Base-by-base conservation (phyloP, 2,113 vertebrate genomes). In the Crypturellus undulatus region DNA sequence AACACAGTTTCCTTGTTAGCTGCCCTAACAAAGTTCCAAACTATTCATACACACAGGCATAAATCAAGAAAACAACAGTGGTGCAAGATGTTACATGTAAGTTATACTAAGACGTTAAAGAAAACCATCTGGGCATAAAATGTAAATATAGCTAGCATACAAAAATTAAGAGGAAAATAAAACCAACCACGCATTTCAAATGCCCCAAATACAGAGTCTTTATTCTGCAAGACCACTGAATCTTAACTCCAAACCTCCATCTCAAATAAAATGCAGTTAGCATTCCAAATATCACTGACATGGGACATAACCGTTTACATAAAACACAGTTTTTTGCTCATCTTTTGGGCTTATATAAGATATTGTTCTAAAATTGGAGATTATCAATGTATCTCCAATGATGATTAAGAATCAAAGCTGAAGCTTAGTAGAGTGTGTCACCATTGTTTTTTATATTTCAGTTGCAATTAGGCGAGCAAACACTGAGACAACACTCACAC, bases 111-210 rank as follows among this genome's bases (percentile, higher is more conserved):
- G 92, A 94, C 7, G 36, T 90, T 97, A 96, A 97, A 94, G 91
- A 85, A 96, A 97, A 88, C 95, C 95, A 96, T 84, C 89, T 96
- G 96, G 91, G 88, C 84, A 62, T 72, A 89, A 92, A 96, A 96
- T 64, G 78, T 90, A 93, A 96, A 93, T 91, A 92, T 30, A 93
- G 68, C 26, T 84, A 92, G 77, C 75, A 79, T 32, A 59, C 75
- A 88, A 92, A 91, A 95, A 81, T 38, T 71, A 49, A 72, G 87
- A 94, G 40, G 52, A 94, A 96, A 94, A 94, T 75, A 87, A 96
- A 93, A 87, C 34, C 67, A 93, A 93, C 25, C 49, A 78, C 4
- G 25, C 40, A 84, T 78, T 93, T 72, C 56, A 42, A 79, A 82
- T 84, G 75, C 26, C 90, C 64, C 49, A 86, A 93, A 84, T 59